Evolutionary conservation across 2,113 vertebrate species (phyloP).

Genomic region (Catharus fuscescens): DNA sequence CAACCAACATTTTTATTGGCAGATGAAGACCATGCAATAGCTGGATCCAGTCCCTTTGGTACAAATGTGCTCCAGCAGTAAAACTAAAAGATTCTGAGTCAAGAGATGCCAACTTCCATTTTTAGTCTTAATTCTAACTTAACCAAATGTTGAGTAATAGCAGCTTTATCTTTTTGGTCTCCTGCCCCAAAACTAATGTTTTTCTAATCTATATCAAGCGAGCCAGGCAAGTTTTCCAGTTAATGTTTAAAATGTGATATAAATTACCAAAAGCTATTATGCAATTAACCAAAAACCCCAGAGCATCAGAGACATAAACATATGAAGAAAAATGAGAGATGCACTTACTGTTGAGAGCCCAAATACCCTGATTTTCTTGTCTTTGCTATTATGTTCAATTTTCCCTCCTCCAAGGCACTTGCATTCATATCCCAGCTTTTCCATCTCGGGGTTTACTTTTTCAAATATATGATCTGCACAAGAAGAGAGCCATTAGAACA

Average conservation of each 20-base stretch:
- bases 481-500: background rate
- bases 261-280: background rate
- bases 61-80: background rate
- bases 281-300: background rate
- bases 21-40: background rate
- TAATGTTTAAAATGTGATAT: background rate
- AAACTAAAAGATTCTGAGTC: background rate
- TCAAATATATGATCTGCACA: conserved; percentile 89
- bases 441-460: conserved; percentile 82
- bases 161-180: background rate
- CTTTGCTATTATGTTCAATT: conserved; percentile 85
- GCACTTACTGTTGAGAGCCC: conserved; percentile 87
- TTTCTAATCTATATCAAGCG: background rate
- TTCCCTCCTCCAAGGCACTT: conserved; percentile 89
- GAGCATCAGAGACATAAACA: background rate
- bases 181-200: background rate
- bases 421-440: conserved; percentile 84
- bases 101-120: background rate
- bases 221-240: background rate
- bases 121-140: background rate
- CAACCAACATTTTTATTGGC: background rate
- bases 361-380: conserved; percentile 87
- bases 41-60: background rate
- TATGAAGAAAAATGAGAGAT: background rate
- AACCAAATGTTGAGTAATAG: background rate